phyloP scores from a whole-genome alignment of 2,113 vertebrate genomes.

The Galbula dea region DNA sequence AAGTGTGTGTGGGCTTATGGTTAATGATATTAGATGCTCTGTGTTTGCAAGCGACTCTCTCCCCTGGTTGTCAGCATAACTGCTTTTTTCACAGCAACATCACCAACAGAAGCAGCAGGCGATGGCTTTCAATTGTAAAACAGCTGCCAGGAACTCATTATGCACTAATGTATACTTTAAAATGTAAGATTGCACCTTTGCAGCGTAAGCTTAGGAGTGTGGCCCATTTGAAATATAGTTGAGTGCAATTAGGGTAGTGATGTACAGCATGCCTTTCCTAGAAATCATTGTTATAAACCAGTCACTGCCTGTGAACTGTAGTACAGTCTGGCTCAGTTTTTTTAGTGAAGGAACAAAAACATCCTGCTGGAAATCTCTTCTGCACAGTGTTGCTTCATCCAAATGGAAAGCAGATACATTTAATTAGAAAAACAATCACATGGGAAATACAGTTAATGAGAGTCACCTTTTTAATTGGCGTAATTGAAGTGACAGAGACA shows the following conservation, averaged over 20 bases:
- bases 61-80: neutral
- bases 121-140: neutral
- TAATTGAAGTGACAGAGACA: rapidly evolving
- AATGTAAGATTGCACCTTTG: neutral
- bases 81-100: neutral
- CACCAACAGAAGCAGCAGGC: slow-evolving; percentile 28
- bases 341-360: neutral
- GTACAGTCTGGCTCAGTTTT: neutral
- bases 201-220: neutral
- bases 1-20: neutral
- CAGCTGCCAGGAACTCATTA: slow-evolving; percentile 22
- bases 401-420: neutral
- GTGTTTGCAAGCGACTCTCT: neutral
- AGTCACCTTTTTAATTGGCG: neutral
- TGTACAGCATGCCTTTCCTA: neutral
- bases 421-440: neutral
- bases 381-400: neutral
- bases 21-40: neutral
- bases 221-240: neutral
- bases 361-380: neutral
- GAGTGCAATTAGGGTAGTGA: neutral
- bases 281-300: neutral
- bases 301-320: neutral
- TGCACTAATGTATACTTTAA: neutral
- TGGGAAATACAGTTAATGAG: neutral